phyloP scores from a whole-genome alignment of 2,888 invertebrate genomes.

The Agonopterix heracliana region DNA sequence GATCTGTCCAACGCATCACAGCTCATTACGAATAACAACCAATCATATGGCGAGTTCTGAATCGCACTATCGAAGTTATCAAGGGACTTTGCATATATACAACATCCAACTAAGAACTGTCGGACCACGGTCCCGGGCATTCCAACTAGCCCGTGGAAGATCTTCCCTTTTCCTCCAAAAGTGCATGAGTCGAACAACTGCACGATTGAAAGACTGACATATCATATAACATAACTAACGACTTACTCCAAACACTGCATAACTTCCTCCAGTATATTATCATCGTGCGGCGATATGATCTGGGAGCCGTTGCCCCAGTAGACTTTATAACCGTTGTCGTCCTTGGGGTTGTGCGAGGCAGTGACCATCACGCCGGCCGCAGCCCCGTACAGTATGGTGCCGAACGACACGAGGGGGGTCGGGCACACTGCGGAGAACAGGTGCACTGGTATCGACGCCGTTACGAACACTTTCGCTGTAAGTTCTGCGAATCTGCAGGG shows the following conservation, averaged over 20 bases:
- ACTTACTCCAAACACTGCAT: constrained; percentile 80
- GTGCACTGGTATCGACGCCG: constrained; percentile 85
- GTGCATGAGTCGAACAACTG: too few species aligned
- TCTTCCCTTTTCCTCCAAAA: too few species aligned
- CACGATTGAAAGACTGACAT: too few species aligned
- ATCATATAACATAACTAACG: too few species aligned
- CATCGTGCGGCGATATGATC: constrained; percentile 95
- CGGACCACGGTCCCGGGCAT: too few species aligned
- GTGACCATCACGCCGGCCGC: constrained; percentile 95
- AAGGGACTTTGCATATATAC: too few species aligned
- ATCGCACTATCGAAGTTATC: too few species aligned
- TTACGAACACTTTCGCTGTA: constrained; percentile 88
- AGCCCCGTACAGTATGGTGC: constrained; percentile 82
- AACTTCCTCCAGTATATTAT: constrained; percentile 88
- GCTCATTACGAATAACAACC: too few species aligned
- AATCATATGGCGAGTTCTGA: too few species aligned
- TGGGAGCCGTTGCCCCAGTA: constrained; percentile 97
- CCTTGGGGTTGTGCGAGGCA: constrained; percentile 96
- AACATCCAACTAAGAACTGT: too few species aligned
- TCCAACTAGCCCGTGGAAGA: too few species aligned
- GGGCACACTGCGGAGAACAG: constrained; percentile 88
- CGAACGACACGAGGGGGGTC: constrained; percentile 96
- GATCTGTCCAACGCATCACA: too few species aligned
- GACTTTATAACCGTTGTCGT: constrained; percentile 98
- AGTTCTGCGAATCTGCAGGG: constrained; percentile 88